Conservation (phyloP, 2,888 invertebrate species). For the Pemphredon lugubris region DNA sequence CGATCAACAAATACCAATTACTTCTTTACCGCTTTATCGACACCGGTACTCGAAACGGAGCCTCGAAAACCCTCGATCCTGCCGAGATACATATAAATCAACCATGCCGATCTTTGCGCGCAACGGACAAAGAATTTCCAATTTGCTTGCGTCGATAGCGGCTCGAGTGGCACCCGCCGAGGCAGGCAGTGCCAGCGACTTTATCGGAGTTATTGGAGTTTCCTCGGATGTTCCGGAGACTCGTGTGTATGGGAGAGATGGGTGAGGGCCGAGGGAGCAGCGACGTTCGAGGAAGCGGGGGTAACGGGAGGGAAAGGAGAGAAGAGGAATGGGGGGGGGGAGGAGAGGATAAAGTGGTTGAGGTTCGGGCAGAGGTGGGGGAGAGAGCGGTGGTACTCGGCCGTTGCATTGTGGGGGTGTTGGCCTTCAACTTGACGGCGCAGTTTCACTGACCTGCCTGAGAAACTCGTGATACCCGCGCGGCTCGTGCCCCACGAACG, state of each 20-base stretch:
- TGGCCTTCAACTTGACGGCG: constrained; percentile 82
- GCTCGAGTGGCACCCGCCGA: constrained; percentile 1
- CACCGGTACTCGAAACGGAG: no score
- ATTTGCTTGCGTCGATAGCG: no score
- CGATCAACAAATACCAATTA: no score
- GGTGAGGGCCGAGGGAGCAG: constrained; percentile 14
- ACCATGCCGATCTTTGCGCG: no score
- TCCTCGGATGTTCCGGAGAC: constrained; percentile 64
- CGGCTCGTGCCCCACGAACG: constrained; percentile 72
- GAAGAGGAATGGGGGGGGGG: constrained; percentile 22
- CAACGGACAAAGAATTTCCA: neutral
- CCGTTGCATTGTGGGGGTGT: constrained; percentile 81
- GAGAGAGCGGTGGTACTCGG: constrained; percentile 64
- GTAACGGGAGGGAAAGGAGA: constrained; percentile 35
- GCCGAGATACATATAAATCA: no score
- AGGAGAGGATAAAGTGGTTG: constrained; percentile 51
- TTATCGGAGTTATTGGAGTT: constrained; percentile 69
- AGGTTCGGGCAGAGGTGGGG: constrained; percentile 52
- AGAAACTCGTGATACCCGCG: constrained; percentile 78
- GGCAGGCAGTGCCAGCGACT: constrained; percentile 35
- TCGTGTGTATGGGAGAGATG: no score
- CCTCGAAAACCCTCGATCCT: no score
- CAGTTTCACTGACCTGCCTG: constrained; percentile 82
- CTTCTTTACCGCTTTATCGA: no score
- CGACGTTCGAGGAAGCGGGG: constrained; percentile 23